Evolutionary conservation across 1,140 invertebrate genomes (phyloP), one percentile per base, ranked within the genome.

Genomic region (Planococcus citri): DNA sequence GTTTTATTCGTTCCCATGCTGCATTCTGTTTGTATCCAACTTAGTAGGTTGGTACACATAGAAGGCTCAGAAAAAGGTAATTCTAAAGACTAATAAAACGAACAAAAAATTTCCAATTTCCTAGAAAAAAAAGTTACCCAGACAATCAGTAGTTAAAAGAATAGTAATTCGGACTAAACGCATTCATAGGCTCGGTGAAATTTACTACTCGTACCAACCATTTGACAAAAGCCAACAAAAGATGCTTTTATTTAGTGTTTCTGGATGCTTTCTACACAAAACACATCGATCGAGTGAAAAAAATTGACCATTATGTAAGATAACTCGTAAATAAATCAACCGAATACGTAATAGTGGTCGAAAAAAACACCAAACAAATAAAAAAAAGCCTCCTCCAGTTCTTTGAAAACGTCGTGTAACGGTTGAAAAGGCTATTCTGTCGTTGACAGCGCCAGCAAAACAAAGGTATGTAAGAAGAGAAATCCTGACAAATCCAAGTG

Each of bases 281-380:
- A 51, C 41, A 25, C 17, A 24, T 24, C 4, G 10, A 8, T n/a
- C 51, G 4, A 22, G 17, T 6, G 25, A 2, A 64, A 24, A 24
- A 64, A 64, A 64, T 24, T 17, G 4, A 64, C 60, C 20, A 17
- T 17, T 64, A 27, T 17, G 10, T 64, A 22, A 10, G 60, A 12
- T 24, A 64, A 10, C 10, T 64, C 24, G 27, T 29, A 64, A 60
- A 74, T 51, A 72, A 41, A 71, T 68, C 41, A 64, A 64, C 68
- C 69, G 27, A 37, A 69, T 68, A 68, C 38, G 25, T 10, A 67
- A 24, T 0, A 69, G 41, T 3, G 8, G 68, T 21, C 2, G 27
- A 29, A 51, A 29, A 33, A 64, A 58, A 60, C 41, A 12, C 29
- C 12, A 33, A 33, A n/a, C n/a, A n/a, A n/a, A n/a, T n/a, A n/a